Evolutionary conservation across 92 coral and sea anemone genomes (phyloP).

Genomic region (Blastomussa wellsi): DNA sequence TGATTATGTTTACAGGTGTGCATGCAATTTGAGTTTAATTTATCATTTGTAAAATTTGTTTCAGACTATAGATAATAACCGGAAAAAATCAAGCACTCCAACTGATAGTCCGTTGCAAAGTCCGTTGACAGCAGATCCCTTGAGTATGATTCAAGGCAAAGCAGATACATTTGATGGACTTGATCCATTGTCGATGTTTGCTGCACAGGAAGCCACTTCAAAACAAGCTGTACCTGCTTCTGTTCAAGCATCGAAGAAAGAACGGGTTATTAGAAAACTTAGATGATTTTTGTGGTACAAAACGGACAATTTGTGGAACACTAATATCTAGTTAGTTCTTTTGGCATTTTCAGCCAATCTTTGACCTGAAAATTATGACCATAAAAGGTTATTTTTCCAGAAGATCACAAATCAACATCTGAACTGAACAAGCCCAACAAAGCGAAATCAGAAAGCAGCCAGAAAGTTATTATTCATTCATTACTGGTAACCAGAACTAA

Average conservation of each 20-base stretch:
- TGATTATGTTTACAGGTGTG: background rate
- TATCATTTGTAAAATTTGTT: background rate
- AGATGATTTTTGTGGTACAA: background rate
- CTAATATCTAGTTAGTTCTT: too few species aligned
- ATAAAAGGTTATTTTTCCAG: background rate
- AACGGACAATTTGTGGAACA: background rate
- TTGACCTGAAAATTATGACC: too few species aligned
- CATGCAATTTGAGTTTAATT: background rate
- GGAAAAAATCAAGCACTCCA: slow-evolving; percentile 44
- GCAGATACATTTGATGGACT: slow-evolving; percentile 76
- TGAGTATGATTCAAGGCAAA: slow-evolving; percentile 51
- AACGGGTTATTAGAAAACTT: slow-evolving; percentile 1
- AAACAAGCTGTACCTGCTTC: slow-evolving; percentile 7
- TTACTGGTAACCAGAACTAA: too few species aligned
- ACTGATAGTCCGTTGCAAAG: slow-evolving; percentile 16
- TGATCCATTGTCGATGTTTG: slow-evolving; percentile 97
- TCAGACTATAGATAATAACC: slow-evolving; percentile 67
- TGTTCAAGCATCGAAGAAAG: background rate
- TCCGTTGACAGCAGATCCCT: slow-evolving; percentile 63
- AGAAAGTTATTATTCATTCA: background rate
- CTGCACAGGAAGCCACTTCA: slow-evolving; percentile 74
- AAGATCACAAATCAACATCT: background rate
- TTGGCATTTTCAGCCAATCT: too few species aligned
- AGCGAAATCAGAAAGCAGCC: background rate
- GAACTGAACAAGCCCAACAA: background rate